Base-by-base conservation (phyloP, 1,140 invertebrate genomes). In the Drosophila leontia region DNA sequence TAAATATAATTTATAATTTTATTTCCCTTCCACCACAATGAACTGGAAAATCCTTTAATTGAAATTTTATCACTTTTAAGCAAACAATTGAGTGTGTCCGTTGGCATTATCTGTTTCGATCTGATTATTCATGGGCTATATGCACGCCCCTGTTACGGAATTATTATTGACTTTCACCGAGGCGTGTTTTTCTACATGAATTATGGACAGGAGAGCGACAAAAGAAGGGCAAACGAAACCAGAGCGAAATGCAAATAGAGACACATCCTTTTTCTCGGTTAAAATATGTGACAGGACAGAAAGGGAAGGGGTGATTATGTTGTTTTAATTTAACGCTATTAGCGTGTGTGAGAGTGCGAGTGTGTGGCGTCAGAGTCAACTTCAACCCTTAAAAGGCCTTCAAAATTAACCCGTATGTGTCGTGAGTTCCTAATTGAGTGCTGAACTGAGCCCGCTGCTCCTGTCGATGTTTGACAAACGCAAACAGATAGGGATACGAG, bases 311-410 rank as follows among this genome's bases (percentile, higher is more conserved):
- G 74, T 80, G 78, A 84, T 90, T 88, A 88, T 91, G 84, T 91
- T 91, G 88, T 91, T 91, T 91, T 91, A 91, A 91, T 91, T 91
- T 91, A 91, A 91, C 88, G 81, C 88, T 82, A 91, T 91, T 91
- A 91, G 88, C 74, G 50, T 39, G 53, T 39, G 42, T 47, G 41
- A 17, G 42, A 19, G n/a, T 53, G 48, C n/a, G n/a, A 57, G 47
- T 35, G n/a, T 53, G 48, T 53, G 39, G 53, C 64, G 48, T 65
- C 75, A 67, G 51, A 58, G 42, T 62, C 61, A 61, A 45, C 72
- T 71, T 47, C 76, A 65, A 69, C 76, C 71, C 75, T 63, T 70
- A 57, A 44, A 53, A 53, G 56, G 48, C 50, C 68, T 7, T 45
- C 15, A 39, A 32, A 50, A 37, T 59, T 34, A 44, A 47, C 76